A percentile compares a stretch with the other conserved stretches of the same genome.
phyloP scores from a whole-genome alignment of 2,113 vertebrate species.

The Caretta caretta region DNA sequence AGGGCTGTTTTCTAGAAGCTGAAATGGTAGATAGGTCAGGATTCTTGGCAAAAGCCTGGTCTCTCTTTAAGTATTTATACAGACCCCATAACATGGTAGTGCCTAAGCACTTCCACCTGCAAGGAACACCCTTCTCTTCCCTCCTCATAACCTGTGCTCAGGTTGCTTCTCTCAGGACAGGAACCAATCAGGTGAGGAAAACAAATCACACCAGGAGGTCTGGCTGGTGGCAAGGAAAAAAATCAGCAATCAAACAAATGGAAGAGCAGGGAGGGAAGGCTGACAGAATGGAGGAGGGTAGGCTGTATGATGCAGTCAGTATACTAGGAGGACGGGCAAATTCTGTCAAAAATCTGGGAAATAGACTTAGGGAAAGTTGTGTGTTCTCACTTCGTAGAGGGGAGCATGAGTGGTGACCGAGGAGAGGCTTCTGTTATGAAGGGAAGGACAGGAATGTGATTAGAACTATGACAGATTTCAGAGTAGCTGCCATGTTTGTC shows the following conservation, averaged over 20 bases:
- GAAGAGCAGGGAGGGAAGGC: neutral
- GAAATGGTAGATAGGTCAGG: neutral
- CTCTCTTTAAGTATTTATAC: neutral
- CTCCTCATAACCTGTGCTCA: neutral
- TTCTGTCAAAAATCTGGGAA: neutral
- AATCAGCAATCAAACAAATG: neutral
- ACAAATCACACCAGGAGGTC: neutral
- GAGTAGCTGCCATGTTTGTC: too few species aligned
- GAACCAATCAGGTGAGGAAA: neutral
- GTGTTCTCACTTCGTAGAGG: accelerated
- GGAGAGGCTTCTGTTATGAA: neutral
- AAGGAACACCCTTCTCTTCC: neutral
- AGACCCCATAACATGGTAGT: neutral
- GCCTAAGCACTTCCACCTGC: neutral
- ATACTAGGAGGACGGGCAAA: neutral
- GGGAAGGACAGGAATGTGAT: neutral
- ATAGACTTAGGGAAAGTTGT: neutral
- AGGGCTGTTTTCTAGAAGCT: neutral
- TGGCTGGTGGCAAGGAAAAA: neutral
- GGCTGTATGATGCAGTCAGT: neutral
- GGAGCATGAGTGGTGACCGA: neutral
- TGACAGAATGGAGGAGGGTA: neutral
- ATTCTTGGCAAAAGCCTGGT: neutral
- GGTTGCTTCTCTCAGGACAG: neutral
- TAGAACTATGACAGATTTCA: neutral